These are phyloP conservation scores for Drosophila parthenogenetica DNA, from an alignment of 2,888 invertebrate genomes.

Conservation along the genomic window DNA sequence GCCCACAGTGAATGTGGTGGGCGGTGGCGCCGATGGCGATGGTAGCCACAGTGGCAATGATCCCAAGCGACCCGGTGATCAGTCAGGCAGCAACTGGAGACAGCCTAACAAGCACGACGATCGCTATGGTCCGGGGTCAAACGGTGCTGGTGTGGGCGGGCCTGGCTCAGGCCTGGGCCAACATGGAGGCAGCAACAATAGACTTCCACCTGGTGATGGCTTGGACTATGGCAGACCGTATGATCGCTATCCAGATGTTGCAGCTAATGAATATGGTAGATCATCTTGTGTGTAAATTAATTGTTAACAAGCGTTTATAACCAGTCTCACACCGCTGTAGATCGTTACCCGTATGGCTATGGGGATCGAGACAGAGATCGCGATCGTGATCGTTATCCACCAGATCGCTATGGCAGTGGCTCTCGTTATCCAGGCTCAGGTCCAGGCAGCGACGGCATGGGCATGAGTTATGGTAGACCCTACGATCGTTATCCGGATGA, in stretches of 20 bases:
- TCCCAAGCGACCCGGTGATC: slow-evolving; percentile 82
- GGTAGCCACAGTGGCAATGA: slow-evolving; percentile 71
- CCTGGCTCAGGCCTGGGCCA: slow-evolving; percentile 76
- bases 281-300: background rate
- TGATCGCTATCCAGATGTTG: slow-evolving; percentile 82
- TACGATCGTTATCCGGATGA: slow-evolving; percentile 83
- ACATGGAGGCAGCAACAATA: slow-evolving; percentile 77
- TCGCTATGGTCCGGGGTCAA: slow-evolving; percentile 85
- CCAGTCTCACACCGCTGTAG: slow-evolving; percentile 2
- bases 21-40: slow-evolving; percentile 79
- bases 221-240: slow-evolving; percentile 81
- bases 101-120: slow-evolving; percentile 86
- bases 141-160: slow-evolving; percentile 80
- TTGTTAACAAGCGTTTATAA: background rate
- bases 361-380: slow-evolving; percentile 46
- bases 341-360: slow-evolving; percentile 51
- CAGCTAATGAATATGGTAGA: slow-evolving; percentile 81
- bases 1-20: slow-evolving; percentile 84
- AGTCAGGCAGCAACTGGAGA: slow-evolving; percentile 80
- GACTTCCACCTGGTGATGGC: slow-evolving; percentile 71
- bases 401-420: slow-evolving; percentile 66
- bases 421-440: slow-evolving; percentile 84
- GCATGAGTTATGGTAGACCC: slow-evolving; percentile 79
- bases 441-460: slow-evolving; percentile 63
- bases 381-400: slow-evolving; percentile 39